Evolutionary conservation across 2,113 vertebrate genomes (phyloP).

Genomic region (Noturus placidus): DNA sequence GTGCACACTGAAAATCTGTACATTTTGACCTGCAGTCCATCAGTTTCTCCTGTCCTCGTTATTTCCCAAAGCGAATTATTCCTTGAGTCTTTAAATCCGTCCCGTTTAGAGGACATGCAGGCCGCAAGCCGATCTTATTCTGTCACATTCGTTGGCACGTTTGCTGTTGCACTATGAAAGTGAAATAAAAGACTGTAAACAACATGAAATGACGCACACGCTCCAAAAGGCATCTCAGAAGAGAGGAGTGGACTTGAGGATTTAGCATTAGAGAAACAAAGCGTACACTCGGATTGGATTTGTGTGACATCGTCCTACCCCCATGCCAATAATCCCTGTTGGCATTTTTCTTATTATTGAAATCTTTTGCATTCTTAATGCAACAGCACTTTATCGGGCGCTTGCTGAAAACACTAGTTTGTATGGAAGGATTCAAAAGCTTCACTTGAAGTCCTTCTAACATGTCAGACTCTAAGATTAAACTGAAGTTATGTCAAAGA

Average conservation of each 20-base stretch:
- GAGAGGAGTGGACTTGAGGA: not conserved
- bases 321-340: not conserved
- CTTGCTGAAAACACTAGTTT: not conserved
- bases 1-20: not conserved
- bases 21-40: not conserved
- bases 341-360: not conserved
- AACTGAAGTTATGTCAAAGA: not conserved
- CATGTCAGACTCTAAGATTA: not conserved
- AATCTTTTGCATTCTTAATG: not conserved
- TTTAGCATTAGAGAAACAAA: slow-evolving; percentile 2
- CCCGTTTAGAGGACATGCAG: slow-evolving; percentile 38
- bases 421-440: not conserved
- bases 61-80: not conserved
- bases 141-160: slow-evolving; percentile 72
- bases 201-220: slow-evolving; percentile 67
- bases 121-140: slow-evolving; percentile 67
- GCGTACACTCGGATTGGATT: slow-evolving; percentile 3
- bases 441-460: slow-evolving; percentile 1
- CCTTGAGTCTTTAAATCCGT: slow-evolving; percentile 34
- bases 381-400: not conserved
- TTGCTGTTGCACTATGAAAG: slow-evolving; percentile 71
- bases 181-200: slow-evolving; percentile 74
- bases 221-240: slow-evolving; percentile 55
- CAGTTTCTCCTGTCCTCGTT: slow-evolving; percentile 24
- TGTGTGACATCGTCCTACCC: not conserved